Base-by-base conservation (phyloP, 2,888 invertebrate genomes). In the Caenorhabditis auriculariae region DNA sequence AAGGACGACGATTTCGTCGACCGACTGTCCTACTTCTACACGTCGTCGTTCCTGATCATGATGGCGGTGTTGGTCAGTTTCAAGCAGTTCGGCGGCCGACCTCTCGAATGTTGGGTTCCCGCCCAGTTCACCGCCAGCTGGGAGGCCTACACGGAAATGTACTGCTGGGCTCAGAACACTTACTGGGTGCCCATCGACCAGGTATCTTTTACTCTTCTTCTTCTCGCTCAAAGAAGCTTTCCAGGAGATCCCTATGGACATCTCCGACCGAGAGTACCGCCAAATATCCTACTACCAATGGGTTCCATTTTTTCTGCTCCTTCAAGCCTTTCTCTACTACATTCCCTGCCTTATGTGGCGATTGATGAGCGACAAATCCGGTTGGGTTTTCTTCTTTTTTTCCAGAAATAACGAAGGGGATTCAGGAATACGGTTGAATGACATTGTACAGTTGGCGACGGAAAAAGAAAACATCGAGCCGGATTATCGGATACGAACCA, bases 161-260 rank as follows among this genome's bases (percentile, higher is more conserved):
- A 84, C 66, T 85, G 85, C 75, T 85, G 85, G 85, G 84, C 84
- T 44, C 83, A 84, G 60, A 84, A 85, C 75, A 85, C 84, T 3
- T 85, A 85, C 72, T 85, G 83, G 77, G 81, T 82, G 38, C 79
- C 82, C 35, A 72, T 82, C 32, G 76, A 80, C 49, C 75, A 81
- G 57, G 72, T 71, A 17, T n/a, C 29, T 32, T 37, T 32, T 32
- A 12, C 12, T 23, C n/a, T n/a, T n/a, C n/a, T n/a, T n/a, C n/a
- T n/a, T n/a, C n/a, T n/a, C n/a, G n/a, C n/a, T n/a, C n/a, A 12
- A 15, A 12, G 24, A 35, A 15, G 7, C 9, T 23, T 63, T 60
- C 15, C 58, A 74, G 67, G 76, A 77, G 54, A 77, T 82, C 53
- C 82, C 82, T 3, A 75, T 71, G 7, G 76, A 81, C 47, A 74